These are phyloP conservation scores for Montipora cactus DNA, from an alignment of 64 coral and sea anemone genomes.

Conservation along the genomic window DNA sequence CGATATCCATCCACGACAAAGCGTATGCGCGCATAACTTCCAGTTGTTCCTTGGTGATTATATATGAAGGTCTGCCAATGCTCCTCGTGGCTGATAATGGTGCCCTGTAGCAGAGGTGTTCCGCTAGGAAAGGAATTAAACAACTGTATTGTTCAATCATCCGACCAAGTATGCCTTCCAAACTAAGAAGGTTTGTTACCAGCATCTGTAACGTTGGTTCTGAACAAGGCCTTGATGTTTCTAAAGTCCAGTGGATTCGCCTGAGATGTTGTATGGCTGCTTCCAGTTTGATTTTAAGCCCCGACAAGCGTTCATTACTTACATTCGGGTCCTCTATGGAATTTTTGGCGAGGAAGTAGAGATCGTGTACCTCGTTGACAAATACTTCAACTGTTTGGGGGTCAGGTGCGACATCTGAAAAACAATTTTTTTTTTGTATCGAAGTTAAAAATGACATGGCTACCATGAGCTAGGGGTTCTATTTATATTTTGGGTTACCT, in stretches of 20 bases:
- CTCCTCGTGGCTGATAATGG: not conserved
- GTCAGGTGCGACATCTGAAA: no score
- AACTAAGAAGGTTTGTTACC: not conserved
- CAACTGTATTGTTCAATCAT: not conserved
- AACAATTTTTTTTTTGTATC: no score
- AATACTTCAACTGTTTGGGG: no score
- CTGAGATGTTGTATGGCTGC: no score
- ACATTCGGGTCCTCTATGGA: no score
- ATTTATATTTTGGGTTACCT: no score
- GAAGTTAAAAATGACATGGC: no score
- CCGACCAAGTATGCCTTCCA: not conserved
- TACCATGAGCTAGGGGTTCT: no score
- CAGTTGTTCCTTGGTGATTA: constrained; percentile 39
- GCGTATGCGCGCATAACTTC: constrained; percentile 14
- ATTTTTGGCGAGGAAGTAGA: no score
- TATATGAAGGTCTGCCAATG: constrained; percentile 12
- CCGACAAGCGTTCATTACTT: no score
- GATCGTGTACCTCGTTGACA: no score
- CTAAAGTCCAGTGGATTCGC: not conserved
- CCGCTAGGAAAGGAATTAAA: not conserved
- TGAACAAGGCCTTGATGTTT: not conserved
- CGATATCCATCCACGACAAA: constrained; percentile 45
- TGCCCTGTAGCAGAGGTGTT: not conserved
- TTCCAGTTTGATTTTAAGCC: no score
- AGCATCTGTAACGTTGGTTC: not conserved